Evolutionary conservation across 2,888 invertebrate species (phyloP).

Genomic region (Sphaeridia pumilis): DNA sequence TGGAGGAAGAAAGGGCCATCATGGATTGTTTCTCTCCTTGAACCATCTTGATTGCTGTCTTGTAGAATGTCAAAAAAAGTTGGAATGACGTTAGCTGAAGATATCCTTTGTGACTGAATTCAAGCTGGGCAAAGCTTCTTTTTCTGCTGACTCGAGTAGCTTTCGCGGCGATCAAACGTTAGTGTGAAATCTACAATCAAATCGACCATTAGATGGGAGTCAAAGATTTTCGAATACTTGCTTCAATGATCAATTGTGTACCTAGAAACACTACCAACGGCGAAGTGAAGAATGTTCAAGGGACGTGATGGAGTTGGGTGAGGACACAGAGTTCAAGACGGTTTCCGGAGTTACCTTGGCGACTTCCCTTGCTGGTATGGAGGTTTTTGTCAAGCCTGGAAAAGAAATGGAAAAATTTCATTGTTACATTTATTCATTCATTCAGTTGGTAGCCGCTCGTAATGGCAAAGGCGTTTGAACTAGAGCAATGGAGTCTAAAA

Average conservation of each 20-base stretch:
- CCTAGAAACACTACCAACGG: slow-evolving; percentile 4
- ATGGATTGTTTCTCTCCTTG: slow-evolving; percentile 27
- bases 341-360: slow-evolving; percentile 74
- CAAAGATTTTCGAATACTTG: too few species aligned
- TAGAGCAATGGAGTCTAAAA: too few species aligned
- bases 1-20: slow-evolving; percentile 15
- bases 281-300: slow-evolving; percentile 42
- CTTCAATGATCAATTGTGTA: not conserved
- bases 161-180: too few species aligned
- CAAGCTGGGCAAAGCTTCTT: slow-evolving; percentile 9
- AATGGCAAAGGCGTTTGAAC: not conserved
- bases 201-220: too few species aligned
- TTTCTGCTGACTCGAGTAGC: slow-evolving; percentile 7
- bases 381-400: slow-evolving; percentile 70
- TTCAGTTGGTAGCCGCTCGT: not conserved
- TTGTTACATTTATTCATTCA: not conserved
- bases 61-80: not conserved
- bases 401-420: slow-evolving; percentile 29
- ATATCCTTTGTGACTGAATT: not conserved
- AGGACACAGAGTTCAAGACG: slow-evolving; percentile 70
- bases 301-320: slow-evolving; percentile 73
- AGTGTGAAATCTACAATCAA: too few species aligned
- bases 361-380: slow-evolving; percentile 67
- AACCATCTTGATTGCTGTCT: slow-evolving; percentile 21
- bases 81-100: not conserved